Evolutionary conservation across 2,888 invertebrate genomes (phyloP), one percentile per base, ranked within the genome.

Genomic region (Apeira syringaria): DNA sequence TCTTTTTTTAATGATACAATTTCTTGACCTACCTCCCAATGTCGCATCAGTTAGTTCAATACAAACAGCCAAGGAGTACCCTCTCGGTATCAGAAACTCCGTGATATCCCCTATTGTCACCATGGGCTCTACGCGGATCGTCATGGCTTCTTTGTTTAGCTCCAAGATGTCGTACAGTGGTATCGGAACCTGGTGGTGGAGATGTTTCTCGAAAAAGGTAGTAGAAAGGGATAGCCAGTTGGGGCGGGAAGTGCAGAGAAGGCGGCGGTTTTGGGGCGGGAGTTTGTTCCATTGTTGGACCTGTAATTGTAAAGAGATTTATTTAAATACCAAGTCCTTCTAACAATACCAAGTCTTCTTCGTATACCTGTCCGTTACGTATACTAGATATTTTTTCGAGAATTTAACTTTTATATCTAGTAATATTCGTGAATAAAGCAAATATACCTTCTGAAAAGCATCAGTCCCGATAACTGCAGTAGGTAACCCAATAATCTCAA

Each of bases 221-320:
- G 92, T 91, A 5, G 93, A 94, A 3, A 94, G 80, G 6, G 93
- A 93, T 32, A 92, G 78, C 94, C 94, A 94, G 75, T 94, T 94
- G 2, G 94, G 93, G 4, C 94, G 79, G 0, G 94, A 89, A 0
- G 94, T 94, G 79, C 93, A 93, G 8, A 94, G 83, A 0, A 92
- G 78, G 38, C 92, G 92, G 3, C 90, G 78, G 1, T 88, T 64
- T 26, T 68, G 53, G 4, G 68, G 33, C 0, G 91, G 90, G 11
- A 81, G 64, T 39, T 82, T 86, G 68, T 88, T 91, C 91, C 92
- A 92, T 71, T 82, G 57, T 62, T 82, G 87, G 0, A 92, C 85
- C 84, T 90, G 73, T 1, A 62, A 58, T 10, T 0, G n/a, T n/a
- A n/a, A n/a, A n/a, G n/a, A n/a, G n/a, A n/a, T n/a, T n/a, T n/a